These are phyloP conservation scores for Grammomys dolichurus DNA, from an alignment of 2,113 vertebrate genomes.

Conservation along the genomic window DNA sequence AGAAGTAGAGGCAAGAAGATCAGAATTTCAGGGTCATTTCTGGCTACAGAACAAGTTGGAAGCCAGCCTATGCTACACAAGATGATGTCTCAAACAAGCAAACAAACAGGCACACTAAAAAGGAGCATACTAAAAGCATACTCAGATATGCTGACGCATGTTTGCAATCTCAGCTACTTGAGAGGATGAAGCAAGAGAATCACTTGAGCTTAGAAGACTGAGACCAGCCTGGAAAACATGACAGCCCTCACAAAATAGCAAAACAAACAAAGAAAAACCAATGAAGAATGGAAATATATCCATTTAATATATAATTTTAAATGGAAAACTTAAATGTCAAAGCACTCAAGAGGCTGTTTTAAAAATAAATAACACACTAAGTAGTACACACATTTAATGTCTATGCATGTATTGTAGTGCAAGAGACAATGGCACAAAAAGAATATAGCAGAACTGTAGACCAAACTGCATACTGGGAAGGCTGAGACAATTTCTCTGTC, in stretches of 20 bases:
- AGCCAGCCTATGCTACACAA: background rate
- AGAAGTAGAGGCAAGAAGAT: background rate
- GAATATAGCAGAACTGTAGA: slow-evolving; percentile 15
- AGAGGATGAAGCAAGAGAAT: background rate
- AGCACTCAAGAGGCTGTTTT: background rate
- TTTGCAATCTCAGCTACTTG: background rate
- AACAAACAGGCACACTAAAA: background rate
- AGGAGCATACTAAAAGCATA: background rate
- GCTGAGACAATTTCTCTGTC: background rate
- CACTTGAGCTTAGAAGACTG: background rate
- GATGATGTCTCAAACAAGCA: background rate
- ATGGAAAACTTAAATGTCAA: background rate
- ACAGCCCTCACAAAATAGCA: background rate
- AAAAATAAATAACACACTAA: slow-evolving; percentile 8
- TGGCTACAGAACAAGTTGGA: background rate
- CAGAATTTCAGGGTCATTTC: background rate
- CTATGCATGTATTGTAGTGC: background rate
- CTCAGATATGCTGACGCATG: background rate
- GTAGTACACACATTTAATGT: background rate
- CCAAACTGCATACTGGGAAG: background rate
- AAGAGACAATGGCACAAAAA: background rate
- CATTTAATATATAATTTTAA: background rate
- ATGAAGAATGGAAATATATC: background rate
- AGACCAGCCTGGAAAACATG: background rate
- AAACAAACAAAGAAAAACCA: background rate